phyloP scores from a whole-genome alignment of 2,113 vertebrate genomes.

The Cryptomyrus ogoouensis region DNA sequence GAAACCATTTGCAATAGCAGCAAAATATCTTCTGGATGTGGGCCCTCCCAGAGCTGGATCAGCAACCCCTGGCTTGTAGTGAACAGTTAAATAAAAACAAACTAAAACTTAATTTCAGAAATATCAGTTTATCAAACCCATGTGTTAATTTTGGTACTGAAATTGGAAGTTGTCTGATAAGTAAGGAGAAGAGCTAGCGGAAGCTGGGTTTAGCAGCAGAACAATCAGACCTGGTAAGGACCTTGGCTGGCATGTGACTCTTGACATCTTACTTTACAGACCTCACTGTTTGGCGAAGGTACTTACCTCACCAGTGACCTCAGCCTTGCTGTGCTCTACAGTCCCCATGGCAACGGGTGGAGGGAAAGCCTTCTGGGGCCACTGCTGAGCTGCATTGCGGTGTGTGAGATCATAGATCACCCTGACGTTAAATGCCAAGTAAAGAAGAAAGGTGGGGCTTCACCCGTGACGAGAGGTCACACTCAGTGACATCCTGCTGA shows the following conservation, averaged over 20 bases:
- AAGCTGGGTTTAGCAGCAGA: background rate
- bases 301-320: constrained; percentile 97
- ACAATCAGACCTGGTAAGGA: background rate
- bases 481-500: background rate
- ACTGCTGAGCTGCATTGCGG: constrained; percentile 85
- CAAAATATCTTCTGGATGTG: background rate
- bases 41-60: background rate
- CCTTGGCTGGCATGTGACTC: background rate
- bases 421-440: constrained; percentile 94
- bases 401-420: constrained; percentile 95
- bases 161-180: background rate
- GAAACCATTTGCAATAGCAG: background rate
- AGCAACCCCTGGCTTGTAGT: background rate
- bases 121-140: background rate
- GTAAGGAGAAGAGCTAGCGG: background rate
- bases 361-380: constrained; percentile 73
- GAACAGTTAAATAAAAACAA: background rate
- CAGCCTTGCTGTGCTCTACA: constrained; percentile 93
- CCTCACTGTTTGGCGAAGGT: constrained; percentile 92
- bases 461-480: background rate
- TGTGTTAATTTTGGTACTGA: background rate
- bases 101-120: background rate
- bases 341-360: constrained; percentile 85
- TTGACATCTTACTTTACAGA: constrained; percentile 58
- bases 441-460: constrained; percentile 81